Evolutionary conservation across 2,888 invertebrate genomes (phyloP), one percentile per base, ranked within the genome.

Genomic region (Synanthedon andrenaeformis): DNA sequence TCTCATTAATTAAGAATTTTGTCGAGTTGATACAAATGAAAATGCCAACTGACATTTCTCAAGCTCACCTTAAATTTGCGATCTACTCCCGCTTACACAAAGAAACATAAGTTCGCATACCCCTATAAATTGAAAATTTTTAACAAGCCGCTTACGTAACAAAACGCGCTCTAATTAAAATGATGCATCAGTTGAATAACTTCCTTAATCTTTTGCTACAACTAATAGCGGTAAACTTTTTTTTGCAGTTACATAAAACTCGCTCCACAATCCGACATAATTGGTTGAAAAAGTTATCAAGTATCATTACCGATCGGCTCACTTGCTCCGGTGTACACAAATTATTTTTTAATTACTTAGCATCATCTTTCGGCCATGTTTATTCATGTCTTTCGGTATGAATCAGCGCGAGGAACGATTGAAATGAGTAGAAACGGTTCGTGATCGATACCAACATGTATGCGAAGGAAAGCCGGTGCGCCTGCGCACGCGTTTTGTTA

Each of bases 1-100:
- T 60, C 59, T 55, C 53, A 72, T 74, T 79, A 80, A 82, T 81
- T 82, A 80, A 77, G 74, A 77, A 76, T 73, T 75, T 74, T 61
- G 65, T 69, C 71, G 74, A 66, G 67, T 64, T 66, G 49, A 49
- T 49, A 49, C 19, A 49, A 49, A 49, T 73, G 70, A 70, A 70
- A 74, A 71, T 64, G 69, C 66, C 69, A 67, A 66, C 63, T 64
- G 64, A 70, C 68, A 70, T 60, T 60, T 19, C 51, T 56, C 45
- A 48, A 41, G 13, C 53, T 51, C 35, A 35, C 35, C 35, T 35
- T 35, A 35, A 35, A 35, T 35, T n/a, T 35, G 35, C 35, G 35
- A 35, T 13, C 45, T 12, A 45, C 4, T 42, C 12, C 13, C 45
- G 45, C 14, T 14, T 13, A 13, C 45, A 45, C 35, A 35, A 35